Evolutionary conservation across 1,140 invertebrate genomes (phyloP), one percentile per base, ranked within the genome.

Genomic region (Pseudomyrmex concolor): DNA sequence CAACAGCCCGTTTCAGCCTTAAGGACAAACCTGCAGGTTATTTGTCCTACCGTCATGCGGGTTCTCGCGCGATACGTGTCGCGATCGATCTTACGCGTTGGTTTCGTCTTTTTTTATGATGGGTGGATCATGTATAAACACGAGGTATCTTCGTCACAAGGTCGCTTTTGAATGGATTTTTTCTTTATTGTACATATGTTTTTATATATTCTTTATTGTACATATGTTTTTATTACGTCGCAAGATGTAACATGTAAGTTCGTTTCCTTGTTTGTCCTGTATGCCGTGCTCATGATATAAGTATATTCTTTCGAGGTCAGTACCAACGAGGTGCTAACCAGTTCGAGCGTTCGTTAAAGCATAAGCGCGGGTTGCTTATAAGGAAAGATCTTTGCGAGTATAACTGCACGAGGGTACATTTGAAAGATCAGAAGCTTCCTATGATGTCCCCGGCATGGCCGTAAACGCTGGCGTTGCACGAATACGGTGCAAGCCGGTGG

Each of bases 401-500:
- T 19, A 12, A 9, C 10, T 17, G 34, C 60, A 64, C 51, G 83
- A 59, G 70, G 50, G 82, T 83, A 64, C 80, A 89, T 89, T 89
- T 85, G 85, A 89, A 86, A 86, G 88, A 89, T 84, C 81, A 80
- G 87, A 78, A 89, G 82, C 74, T 68, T 54, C 63, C 84, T 86
- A 62, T 86, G 87, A 89, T 89, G 88, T 89, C 87, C 5, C 88
- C 80, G 82, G 82, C 76, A 89, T 86, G 86, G 87, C 57, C 43
- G 60, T 60, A 77, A 67, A 82, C 77, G 83, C 76, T 50, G 73
- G 57, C 48, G 64, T 87, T 86, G 68, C 87, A 81, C 87, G 84
- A 86, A 77, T 86, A 86, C 83, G 86, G 64, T 10, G 45, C 25
- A n/a, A 17, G 59, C 25, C 22, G 13, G 60, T 13, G 17, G 19